These are phyloP conservation scores for Glareola pratincola DNA, from an alignment of 2,113 vertebrate genomes.

Conservation along the genomic window DNA sequence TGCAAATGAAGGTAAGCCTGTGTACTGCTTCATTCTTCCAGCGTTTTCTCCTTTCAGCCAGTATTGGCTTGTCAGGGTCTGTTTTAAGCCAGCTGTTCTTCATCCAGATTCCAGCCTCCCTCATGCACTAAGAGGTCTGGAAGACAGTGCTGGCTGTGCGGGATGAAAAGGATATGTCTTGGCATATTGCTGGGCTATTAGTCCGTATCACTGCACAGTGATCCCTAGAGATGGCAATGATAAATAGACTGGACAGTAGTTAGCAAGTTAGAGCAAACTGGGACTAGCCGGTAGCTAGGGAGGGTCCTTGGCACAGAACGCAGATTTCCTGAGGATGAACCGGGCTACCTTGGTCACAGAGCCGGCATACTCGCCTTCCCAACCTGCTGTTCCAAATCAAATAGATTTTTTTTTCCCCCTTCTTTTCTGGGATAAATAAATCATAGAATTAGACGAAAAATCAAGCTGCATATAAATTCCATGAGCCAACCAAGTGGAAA, in stretches of 20 bases:
- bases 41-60: slow-evolving; percentile 7
- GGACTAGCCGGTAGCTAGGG: neutral
- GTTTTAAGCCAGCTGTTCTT: slow-evolving; percentile 46
- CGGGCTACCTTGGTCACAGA: neutral
- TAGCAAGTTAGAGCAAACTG: neutral
- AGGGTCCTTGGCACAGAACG: neutral
- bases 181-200: slow-evolving; percentile 30
- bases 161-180: slow-evolving; percentile 41
- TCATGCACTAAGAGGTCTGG: slow-evolving; percentile 44
- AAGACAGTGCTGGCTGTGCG: slow-evolving; percentile 21
- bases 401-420: neutral
- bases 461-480: neutral
- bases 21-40: neutral
- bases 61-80: neutral
- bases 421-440: slow-evolving; percentile 5
- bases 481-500: neutral
- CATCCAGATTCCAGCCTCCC: slow-evolving; percentile 43
- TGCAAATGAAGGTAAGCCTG: neutral
- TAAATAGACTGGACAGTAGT: slow-evolving; percentile 24
- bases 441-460: neutral
- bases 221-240: neutral
- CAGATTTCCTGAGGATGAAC: neutral
- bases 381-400: slow-evolving; percentile 2
- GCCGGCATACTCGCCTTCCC: neutral
- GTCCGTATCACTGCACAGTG: neutral